These are phyloP conservation scores for Mongoloraphidia duomilia DNA, from an alignment of 2,888 invertebrate genomes.

Conservation along the genomic window DNA sequence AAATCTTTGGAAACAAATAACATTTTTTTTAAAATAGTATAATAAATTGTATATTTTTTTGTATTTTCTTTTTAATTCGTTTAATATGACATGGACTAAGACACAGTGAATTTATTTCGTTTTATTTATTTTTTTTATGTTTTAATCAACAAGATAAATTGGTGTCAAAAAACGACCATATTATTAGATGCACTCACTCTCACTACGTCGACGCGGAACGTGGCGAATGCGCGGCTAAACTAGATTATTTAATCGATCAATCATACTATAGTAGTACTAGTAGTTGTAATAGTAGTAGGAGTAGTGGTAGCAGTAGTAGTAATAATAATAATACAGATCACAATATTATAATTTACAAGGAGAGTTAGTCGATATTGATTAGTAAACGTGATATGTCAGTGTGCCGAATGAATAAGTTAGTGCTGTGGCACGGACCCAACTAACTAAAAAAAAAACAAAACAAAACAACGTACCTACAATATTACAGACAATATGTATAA, in stretches of 20 bases:
- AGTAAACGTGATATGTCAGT: constrained; percentile 6
- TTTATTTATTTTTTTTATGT: constrained; percentile 16
- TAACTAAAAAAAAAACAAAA: too few species aligned
- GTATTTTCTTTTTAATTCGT: constrained; percentile 31
- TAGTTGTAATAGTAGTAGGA: too few species aligned
- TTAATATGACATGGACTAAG: constrained; percentile 35
- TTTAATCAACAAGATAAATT: constrained; percentile 20
- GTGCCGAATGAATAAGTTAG: background rate
- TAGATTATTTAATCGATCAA: too few species aligned
- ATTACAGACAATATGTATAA: too few species aligned
- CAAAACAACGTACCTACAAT: too few species aligned
- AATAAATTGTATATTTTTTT: constrained; percentile 11
- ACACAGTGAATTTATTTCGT: constrained; percentile 33
- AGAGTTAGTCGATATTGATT: constrained; percentile 3
- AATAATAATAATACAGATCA: constrained; percentile 2
- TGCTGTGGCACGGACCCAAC: too few species aligned
- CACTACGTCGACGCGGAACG: too few species aligned
- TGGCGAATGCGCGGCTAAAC: too few species aligned
- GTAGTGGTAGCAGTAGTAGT: too few species aligned
- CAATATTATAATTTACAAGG: background rate
- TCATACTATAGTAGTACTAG: too few species aligned
- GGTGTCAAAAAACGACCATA: constrained; percentile 19
- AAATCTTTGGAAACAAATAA: constrained; percentile 35
- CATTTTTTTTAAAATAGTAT: constrained; percentile 25
- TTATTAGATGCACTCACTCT: too few species aligned